Base-by-base conservation (phyloP, 2,888 invertebrate genomes). In the Cryptus viduatorius region DNA sequence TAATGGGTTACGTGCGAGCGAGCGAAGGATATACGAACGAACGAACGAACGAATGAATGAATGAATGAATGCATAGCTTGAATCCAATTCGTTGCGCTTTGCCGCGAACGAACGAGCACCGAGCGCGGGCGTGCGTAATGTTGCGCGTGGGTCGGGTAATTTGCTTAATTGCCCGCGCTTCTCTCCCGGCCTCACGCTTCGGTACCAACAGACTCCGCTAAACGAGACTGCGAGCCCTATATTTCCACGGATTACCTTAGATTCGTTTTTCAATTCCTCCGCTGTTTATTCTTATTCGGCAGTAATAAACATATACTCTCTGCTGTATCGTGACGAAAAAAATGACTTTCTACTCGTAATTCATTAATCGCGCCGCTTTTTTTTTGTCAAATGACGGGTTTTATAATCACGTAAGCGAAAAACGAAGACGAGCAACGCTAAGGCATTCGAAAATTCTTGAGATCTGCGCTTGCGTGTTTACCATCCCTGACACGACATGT, bases 401-500 rank as follows among this genome's bases (percentile, higher is more conserved):
- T 37, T 37, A 7, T 8, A 37, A 37, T 37, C 37, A 5, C 37
- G 37, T 8, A 37, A 37, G 37, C 37, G 37, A 37, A 37, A 29
- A 14, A 61, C 46, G 56, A 44, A 48, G 78, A 16, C 12, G 68
- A 61, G 42, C 67, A 64, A 48, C 42, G 12, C n/a, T 16, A 8
- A 50, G 19, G 24, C 24, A 48, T 19, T 50, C 37, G 50, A 48
- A 76, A 67, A 37, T 61, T 24, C 19, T 76, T 61, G 29, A 67
- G 37, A 65, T 65, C 64, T 46, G 48, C 24, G 50, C 76, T 16
- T 46, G 44, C 67, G 31, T 61, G 59, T 61, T 61, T 83, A 86
- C 82, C 76, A 75, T 77, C 90, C 89, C 92, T 91, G 93, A 92
- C 92, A 90, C 93, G 92, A 92, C 92, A 93, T 91, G 92, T 92